Evolutionary conservation across 2,113 vertebrate genomes (phyloP).

Genomic region (Alaudala cheleensis): DNA sequence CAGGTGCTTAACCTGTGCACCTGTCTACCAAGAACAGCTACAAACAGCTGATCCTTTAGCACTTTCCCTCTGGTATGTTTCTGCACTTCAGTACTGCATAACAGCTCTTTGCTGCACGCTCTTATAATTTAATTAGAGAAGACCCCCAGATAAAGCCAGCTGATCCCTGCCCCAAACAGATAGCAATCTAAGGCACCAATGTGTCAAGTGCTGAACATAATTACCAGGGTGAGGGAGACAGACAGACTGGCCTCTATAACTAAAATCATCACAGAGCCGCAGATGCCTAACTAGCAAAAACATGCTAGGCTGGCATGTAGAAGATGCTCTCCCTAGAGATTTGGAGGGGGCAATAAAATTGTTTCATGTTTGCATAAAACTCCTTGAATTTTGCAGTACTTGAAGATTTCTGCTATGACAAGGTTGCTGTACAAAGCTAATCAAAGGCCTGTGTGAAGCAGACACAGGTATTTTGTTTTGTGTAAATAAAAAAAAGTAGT

Average conservation of each 20-base stretch:
- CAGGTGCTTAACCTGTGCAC: neutral
- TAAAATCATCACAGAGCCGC: neutral
- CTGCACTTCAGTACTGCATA: neutral
- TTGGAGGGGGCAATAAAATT: neutral
- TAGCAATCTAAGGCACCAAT: neutral
- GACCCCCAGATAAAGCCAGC: neutral
- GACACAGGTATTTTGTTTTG: neutral
- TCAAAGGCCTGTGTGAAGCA: neutral
- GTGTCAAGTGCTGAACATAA: neutral
- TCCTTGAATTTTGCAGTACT: neutral
- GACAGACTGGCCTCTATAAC: neutral
- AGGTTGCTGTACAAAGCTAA: neutral
- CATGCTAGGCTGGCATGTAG: neutral
- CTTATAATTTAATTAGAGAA: neutral
- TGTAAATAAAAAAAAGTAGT: neutral
- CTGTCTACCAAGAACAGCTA: neutral
- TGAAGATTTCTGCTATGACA: neutral
- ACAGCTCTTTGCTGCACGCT: rapidly evolving
- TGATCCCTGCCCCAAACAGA: neutral
- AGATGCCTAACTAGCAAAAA: neutral
- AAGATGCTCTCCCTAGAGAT: neutral
- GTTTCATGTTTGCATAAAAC: neutral
- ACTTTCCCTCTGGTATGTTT: neutral
- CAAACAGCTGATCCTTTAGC: neutral
- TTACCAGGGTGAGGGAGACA: neutral